Percentiles rank a stretch among this genome's conserved stretches.
Evolutionary conservation across 2,888 invertebrate genomes (phyloP).

Genomic region (Meteorus colon): DNA sequence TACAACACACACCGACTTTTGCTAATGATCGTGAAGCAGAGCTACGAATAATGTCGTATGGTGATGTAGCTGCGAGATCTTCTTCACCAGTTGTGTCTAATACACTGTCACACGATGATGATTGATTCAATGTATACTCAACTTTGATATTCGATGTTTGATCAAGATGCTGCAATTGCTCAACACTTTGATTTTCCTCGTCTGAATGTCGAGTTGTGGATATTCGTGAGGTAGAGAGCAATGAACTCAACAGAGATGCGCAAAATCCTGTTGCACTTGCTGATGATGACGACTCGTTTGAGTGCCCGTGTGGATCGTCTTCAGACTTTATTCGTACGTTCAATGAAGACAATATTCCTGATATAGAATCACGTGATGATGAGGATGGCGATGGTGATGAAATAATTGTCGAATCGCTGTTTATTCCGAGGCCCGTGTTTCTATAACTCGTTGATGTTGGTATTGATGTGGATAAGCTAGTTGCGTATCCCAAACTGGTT

Average conservation of each 20-base stretch:
- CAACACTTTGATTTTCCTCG: conserved; percentile 47
- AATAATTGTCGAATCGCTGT: neutral
- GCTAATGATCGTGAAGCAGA: conserved; percentile 44
- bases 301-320: conserved; percentile 49
- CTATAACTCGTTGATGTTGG: conserved; percentile 48
- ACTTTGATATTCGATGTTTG: conserved; percentile 56
- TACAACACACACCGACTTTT: conserved; percentile 47
- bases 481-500: conserved; percentile 45
- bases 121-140: conserved; percentile 56
- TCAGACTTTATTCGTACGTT: conserved; percentile 65
- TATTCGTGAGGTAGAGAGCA: conserved; percentile 61
- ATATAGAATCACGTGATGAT: conserved; percentile 61
- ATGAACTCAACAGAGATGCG: conserved; percentile 60
- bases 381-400: conserved; percentile 51
- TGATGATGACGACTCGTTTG: conserved; percentile 52
- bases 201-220: conserved; percentile 54
- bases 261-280: conserved; percentile 52
- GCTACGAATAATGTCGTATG: conserved; percentile 62
- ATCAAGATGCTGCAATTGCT: conserved; percentile 46
- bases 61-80: conserved; percentile 59
- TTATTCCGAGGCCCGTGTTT: conserved; percentile 38
- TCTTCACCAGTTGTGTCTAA: conserved; percentile 57
- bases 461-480: conserved; percentile 48
- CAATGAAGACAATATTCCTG: conserved; percentile 61
- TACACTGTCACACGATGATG: conserved; percentile 56